These are phyloP conservation scores for Halcyon leucocephala DNA, from an alignment of 2,797 vertebrate species.

Conservation along the genomic window DNA sequence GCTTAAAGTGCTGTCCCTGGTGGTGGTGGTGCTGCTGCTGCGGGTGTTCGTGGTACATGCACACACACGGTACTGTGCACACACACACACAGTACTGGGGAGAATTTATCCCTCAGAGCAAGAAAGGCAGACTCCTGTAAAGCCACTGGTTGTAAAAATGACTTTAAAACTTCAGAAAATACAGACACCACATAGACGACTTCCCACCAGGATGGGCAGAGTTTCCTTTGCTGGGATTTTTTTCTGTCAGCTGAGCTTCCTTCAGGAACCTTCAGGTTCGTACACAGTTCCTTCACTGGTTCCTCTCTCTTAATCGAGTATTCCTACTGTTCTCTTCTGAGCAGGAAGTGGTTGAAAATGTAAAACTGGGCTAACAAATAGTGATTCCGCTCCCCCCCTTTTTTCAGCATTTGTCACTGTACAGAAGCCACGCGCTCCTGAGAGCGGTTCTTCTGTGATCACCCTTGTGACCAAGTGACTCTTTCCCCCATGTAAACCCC, in stretches of 20 bases:
- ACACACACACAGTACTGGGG: rapidly evolving
- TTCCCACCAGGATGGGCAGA: not conserved
- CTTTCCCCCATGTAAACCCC: not conserved
- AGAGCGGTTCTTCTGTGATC: not conserved
- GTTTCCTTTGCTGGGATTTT: not conserved
- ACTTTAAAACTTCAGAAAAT: not conserved
- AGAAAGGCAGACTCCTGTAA: not conserved
- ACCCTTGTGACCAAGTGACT: not conserved
- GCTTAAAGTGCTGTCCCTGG: not conserved
- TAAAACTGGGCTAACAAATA: not conserved
- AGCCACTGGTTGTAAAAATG: not conserved
- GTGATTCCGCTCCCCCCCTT: not conserved
- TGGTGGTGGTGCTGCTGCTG: not conserved
- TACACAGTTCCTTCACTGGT: not conserved
- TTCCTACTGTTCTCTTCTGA: not conserved
- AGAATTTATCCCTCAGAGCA: not conserved
- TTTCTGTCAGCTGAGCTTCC: not conserved
- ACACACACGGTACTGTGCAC: rapidly evolving
- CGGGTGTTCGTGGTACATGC: rapidly evolving
- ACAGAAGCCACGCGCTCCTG: not conserved
- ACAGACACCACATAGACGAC: no score
- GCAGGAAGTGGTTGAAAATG: not conserved
- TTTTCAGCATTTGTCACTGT: not conserved
- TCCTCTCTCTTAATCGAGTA: not conserved
- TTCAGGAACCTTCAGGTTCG: not conserved